phyloP scores from a whole-genome alignment of 2,113 vertebrate species.

The Balaenoptera acutorostrata region DNA sequence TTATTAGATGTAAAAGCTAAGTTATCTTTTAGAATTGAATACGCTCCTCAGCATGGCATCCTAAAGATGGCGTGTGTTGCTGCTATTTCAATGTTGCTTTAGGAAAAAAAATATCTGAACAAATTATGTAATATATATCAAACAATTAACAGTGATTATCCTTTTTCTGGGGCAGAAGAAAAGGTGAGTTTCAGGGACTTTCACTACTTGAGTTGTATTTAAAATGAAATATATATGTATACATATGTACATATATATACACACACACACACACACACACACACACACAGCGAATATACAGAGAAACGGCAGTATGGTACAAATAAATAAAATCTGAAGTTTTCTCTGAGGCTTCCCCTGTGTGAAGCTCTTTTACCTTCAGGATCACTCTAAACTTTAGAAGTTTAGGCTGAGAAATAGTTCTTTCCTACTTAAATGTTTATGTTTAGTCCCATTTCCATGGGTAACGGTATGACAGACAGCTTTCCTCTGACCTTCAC shows the following conservation, averaged over 20 bases:
- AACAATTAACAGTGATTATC: not conserved
- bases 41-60: not conserved
- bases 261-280: not conserved
- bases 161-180: not conserved
- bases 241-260: too few species aligned
- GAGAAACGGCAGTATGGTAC: not conserved
- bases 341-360: not conserved
- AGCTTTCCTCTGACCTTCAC: not conserved
- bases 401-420: not conserved
- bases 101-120: not conserved
- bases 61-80: not conserved
- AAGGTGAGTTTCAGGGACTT: not conserved
- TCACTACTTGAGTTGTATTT: not conserved
- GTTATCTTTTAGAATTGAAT: not conserved
- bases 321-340: not conserved
- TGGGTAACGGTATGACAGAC: not conserved
- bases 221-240: not conserved
- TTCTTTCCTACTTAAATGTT: not conserved
- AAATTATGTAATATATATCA: not conserved
- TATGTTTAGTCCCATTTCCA: constrained; percentile 38
- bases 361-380: not conserved
- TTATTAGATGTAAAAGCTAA: not conserved
- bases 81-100: not conserved
- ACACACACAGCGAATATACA: not conserved
- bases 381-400: not conserved